Evolutionary conservation across 2,113 vertebrate species (phyloP), one percentile per base, ranked within the genome.

Genomic region (Xenotilapia flavipinnis): DNA sequence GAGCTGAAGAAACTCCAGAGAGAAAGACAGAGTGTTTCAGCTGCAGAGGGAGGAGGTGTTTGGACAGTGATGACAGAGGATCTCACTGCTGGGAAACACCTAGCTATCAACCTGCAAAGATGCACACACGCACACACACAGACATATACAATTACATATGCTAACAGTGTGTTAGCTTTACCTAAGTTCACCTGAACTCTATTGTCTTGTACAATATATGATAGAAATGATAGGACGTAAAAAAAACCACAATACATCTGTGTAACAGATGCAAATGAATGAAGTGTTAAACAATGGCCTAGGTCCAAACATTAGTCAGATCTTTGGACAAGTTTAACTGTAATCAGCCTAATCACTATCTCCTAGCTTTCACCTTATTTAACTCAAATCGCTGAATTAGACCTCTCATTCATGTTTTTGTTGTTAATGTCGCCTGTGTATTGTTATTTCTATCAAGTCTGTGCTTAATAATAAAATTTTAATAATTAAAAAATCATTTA

Each of bases 31-130:
- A 75, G 86, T 42, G 90, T 82, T 90, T 93, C 75, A 86, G 93
- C 89, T 89, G 86, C 56, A 15, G 83, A 84, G 86, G 84, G 87
- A 92, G 84, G 75, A 91, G 80, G 92, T 92, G 94, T 94, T 86
- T 94, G 80, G 90, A 90, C 81, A 80, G 91, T 15, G 91, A 89
- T 91, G 94, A 94, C 93, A 94, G 90, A 91, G 83, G 82, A 55
- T 33, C 51, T 51, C 81, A 92, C 94, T 92, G 87, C 91, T 82
- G 94, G 92, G 93, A 94, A 94, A 94, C 94, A 95, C 92, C 94
- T 93, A 55, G 51, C 92, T 91, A 85, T 93, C 89, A 89, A 31
- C 81, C 70, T 82, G 70, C 40, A 89, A 53, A 53, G 21, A 49
- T 75, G 70, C 42, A 38, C 70, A 82, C 9, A 19, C 0, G 3